Conservation (phyloP, 2,888 invertebrate species). For the Argyresthia goedartella region DNA sequence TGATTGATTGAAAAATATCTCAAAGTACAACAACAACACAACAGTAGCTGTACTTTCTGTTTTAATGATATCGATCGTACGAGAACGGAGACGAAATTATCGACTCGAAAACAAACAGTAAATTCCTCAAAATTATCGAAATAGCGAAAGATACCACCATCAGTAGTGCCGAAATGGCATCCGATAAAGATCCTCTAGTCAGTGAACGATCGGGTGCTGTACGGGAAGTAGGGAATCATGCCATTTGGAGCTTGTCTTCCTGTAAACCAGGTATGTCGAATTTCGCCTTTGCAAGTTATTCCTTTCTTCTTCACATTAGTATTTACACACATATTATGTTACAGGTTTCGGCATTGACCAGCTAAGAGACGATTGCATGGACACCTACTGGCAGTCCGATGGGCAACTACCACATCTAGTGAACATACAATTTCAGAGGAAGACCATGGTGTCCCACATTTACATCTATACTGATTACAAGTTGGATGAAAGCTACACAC, state of each 20-base stretch:
- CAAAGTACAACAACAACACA: too few species aligned
- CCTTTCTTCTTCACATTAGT: neutral
- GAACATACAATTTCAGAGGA: constrained; percentile 95
- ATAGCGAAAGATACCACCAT: too few species aligned
- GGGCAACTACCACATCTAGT: constrained; percentile 98
- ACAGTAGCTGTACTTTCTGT: too few species aligned
- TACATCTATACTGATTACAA: constrained; percentile 98
- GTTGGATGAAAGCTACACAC: constrained; percentile 98
- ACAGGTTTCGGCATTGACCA: constrained; percentile 98
- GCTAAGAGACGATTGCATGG: constrained; percentile 93
- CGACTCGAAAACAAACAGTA: too few species aligned
- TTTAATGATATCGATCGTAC: too few species aligned
- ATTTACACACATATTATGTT: neutral
- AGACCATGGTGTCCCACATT: constrained; percentile 95
- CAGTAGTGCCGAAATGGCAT: constrained; percentile 26
- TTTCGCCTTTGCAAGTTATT: neutral
- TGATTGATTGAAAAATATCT: too few species aligned
- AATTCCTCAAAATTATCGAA: too few species aligned
- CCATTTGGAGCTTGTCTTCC: constrained; percentile 98
- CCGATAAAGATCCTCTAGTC: constrained; percentile 58
- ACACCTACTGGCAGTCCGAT: constrained; percentile 99
- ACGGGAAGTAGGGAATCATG: constrained; percentile 89
- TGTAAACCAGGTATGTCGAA: constrained; percentile 89
- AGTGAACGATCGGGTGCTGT: constrained; percentile 63
- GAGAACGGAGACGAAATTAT: too few species aligned